phyloP scores from a whole-genome alignment of 2,888 invertebrate genomes.

The Meandrusa payeni region DNA sequence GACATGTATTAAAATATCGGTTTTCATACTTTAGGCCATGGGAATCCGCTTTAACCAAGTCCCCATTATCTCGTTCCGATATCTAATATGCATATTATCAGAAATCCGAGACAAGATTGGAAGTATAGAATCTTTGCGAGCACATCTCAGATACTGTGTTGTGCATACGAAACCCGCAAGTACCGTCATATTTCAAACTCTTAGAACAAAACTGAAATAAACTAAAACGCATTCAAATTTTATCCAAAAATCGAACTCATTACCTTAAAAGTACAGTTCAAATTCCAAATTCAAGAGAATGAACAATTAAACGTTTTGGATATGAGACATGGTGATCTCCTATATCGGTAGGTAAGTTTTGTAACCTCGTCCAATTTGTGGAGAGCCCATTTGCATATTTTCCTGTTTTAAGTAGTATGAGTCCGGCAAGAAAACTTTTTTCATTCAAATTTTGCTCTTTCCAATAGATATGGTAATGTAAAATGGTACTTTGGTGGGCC shows the following conservation, averaged over 20 bases:
- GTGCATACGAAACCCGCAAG: conserved; percentile 52
- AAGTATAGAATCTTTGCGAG: conserved; percentile 42
- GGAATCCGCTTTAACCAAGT: conserved; percentile 37
- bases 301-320: conserved; percentile 24
- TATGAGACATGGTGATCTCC: conserved; percentile 35
- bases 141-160: conserved; percentile 44
- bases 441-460: conserved; percentile 27
- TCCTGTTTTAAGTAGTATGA: conserved; percentile 47
- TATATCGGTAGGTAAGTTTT: conserved; percentile 59
- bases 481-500: no score
- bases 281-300: conserved; percentile 1
- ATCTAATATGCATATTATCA: conserved; percentile 60
- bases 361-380: conserved; percentile 61
- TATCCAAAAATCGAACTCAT: conserved; percentile 15
- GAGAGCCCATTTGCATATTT: conserved; percentile 65
- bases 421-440: conserved; percentile 30
- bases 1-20: conserved; percentile 57
- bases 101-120: conserved; percentile 57
- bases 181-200: conserved; percentile 35
- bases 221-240: conserved; percentile 1
- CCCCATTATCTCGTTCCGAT: conserved; percentile 49
- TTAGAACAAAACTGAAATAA: not conserved
- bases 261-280: not conserved
- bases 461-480: conserved; percentile 25
- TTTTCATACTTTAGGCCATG: conserved; percentile 53